Percentiles rank a stretch among this genome's conserved stretches.
Evolutionary conservation across 2,113 vertebrate genomes (phyloP).

Genomic region (Physeter macrocephalus): DNA sequence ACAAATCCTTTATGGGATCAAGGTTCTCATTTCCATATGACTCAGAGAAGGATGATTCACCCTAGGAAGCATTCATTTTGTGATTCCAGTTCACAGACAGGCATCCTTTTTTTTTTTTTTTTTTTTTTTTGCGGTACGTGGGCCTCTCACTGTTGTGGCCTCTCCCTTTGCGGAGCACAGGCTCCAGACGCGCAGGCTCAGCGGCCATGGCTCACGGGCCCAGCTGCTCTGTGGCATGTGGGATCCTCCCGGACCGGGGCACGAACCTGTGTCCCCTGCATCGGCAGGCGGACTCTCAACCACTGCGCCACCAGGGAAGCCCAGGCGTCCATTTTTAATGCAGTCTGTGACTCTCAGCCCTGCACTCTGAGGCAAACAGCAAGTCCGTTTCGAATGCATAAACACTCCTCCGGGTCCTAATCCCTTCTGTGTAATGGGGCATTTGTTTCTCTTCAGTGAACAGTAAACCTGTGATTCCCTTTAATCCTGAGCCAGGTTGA

Average conservation of each 20-base stretch:
- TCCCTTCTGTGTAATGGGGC: slow-evolving; percentile 56
- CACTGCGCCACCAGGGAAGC: no score
- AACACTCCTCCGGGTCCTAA: slow-evolving; percentile 24
- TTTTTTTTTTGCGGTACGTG: no score
- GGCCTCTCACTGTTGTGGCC: no score
- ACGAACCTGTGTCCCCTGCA: no score
- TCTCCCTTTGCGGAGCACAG: no score
- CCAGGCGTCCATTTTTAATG: not conserved
- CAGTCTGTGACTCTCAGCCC: not conserved
- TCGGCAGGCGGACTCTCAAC: no score
- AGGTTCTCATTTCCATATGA: slow-evolving; percentile 11
- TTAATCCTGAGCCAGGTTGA: slow-evolving; percentile 51
- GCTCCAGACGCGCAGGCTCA: no score
- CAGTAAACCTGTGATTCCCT: slow-evolving; percentile 62
- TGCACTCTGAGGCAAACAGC: not conserved
- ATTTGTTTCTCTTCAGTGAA: slow-evolving; percentile 67
- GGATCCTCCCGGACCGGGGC: no score
- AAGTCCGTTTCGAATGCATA: not conserved
- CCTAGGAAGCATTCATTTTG: not conserved
- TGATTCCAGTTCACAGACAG: not conserved
- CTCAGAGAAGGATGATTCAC: not conserved
- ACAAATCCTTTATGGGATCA: not conserved
- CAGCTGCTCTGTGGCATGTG: no score
- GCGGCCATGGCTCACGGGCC: no score
- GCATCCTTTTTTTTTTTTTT: not conserved